Evolutionary conservation across 2,888 invertebrate genomes (phyloP).

Genomic region (Chydorus sphaericus): DNA sequence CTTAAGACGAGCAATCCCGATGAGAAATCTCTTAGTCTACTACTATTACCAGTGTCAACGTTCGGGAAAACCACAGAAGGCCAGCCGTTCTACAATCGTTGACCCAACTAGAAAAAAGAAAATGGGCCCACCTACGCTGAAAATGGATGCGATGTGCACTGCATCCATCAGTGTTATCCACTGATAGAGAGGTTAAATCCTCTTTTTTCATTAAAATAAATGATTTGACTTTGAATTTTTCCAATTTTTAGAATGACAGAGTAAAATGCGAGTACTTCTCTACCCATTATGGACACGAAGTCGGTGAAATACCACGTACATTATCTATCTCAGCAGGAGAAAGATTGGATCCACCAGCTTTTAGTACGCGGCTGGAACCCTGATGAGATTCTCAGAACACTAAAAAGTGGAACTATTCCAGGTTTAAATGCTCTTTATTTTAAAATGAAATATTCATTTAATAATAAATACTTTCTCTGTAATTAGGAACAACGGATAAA

Average conservation of each 20-base stretch:
- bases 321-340: slow-evolving; percentile 9
- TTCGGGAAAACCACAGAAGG: not conserved
- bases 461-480: not conserved
- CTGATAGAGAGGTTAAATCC: not conserved
- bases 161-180: slow-evolving; percentile 8
- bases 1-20: too few relatives aligned
- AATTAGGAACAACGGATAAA: slow-evolving; percentile 3
- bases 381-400: not conserved
- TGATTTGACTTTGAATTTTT: not conserved
- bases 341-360: not conserved
- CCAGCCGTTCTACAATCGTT: not conserved
- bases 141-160: slow-evolving; percentile 10
- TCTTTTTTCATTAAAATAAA: not conserved
- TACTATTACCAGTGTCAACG: not conserved
- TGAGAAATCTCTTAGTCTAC: not conserved
- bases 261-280: slow-evolving; percentile 16
- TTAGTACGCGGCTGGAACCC: slow-evolving; percentile 4
- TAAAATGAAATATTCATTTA: not conserved
- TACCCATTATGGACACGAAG: slow-evolving; percentile 15
- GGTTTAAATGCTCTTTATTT: not conserved
- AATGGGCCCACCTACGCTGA: not conserved
- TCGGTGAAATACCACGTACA: not conserved
- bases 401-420: not conserved
- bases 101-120: not conserved
- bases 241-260: not conserved